Base-by-base conservation (phyloP, 2,888 invertebrate genomes). In the Chouioia cunea region DNA sequence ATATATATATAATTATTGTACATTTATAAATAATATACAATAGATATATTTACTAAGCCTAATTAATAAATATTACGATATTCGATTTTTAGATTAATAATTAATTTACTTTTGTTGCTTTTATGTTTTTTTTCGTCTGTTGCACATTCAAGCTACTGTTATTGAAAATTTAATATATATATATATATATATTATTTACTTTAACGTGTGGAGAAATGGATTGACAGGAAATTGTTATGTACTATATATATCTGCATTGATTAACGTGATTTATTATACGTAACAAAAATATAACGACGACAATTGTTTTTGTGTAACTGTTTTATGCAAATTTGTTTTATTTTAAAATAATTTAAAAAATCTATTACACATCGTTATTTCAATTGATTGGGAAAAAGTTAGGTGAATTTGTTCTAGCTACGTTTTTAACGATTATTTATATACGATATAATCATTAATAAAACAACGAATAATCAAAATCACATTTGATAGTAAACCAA, bases 21-120 rank as follows among this genome's bases (percentile, higher is more conserved):
- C 64, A 71, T 72, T 68, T 68, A 71, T 68, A 67, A 46, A 70
- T 50, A 52, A 16, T 68, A 22, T 16, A 52, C 57, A 54, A 14
- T 36, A 36, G 12, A 46, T 56, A 64, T 44, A 67, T 56, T 68
- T 44, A 10, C 4, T 68, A 72, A 68, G 68, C 20, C 46, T 57
- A 10, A 6, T 65, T 64, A 48, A 67, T n/a, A n/a, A n/a, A n/a
- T n/a, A n/a, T n/a, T 20, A 60, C 60, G 59, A 65, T 43, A 18
- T 36, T 36, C 27, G 27, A 27, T 36, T 53, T 70, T 64, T 65
- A 47, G 60, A 70, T 65, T 48, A 54, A 70, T 50, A 65, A 65
- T 54, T 36, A 36, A 36, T 36, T 6, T 36, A 36, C 12, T n/a
- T n/a, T n/a, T n/a, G n/a, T 36, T 36, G 36, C 36, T 36, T 50